These are phyloP conservation scores for Microcaecilia unicolor DNA, from an alignment of 2,797 vertebrate genomes.

Conservation along the genomic window DNA sequence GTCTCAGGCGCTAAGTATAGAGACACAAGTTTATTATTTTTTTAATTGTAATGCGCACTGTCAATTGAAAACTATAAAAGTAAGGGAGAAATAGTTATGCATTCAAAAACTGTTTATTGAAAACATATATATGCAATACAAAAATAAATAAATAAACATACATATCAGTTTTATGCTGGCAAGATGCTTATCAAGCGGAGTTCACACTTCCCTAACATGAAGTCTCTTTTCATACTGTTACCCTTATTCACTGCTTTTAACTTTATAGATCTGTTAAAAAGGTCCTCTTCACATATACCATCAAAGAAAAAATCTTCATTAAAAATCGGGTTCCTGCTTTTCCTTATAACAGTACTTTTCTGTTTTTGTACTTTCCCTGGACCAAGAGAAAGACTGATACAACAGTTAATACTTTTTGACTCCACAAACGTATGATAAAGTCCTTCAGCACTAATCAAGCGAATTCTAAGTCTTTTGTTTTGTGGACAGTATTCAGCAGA, in stretches of 20 bases:
- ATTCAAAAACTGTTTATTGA: no score
- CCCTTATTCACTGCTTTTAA: conserved; percentile 79
- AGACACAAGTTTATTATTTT: no score
- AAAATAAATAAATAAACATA: no score
- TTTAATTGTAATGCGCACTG: no score
- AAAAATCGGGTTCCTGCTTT: conserved; percentile 74
- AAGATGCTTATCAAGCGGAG: conserved; percentile 10
- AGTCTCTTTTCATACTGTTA: conserved; percentile 65
- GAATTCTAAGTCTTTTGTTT: conserved; percentile 68
- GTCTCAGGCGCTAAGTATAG: no score
- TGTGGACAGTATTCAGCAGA: conserved; percentile 67
- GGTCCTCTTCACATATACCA: conserved; percentile 60
- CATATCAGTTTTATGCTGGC: no score
- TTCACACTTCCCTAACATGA: conserved; percentile 36
- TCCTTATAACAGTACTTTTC: conserved; percentile 72
- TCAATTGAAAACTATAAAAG: no score
- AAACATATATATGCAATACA: no score
- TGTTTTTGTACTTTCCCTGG: conserved; percentile 71
- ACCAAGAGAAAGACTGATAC: conserved; percentile 67
- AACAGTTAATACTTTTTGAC: conserved; percentile 71
- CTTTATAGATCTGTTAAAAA: conserved; percentile 56
- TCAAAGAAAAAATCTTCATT: conserved; percentile 90
- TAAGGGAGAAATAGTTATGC: no score
- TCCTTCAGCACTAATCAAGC: conserved; percentile 75
- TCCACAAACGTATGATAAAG: conserved; percentile 58